These are phyloP conservation scores for Acleris emargana DNA, from an alignment of 2,888 invertebrate species.

Conservation along the genomic window DNA sequence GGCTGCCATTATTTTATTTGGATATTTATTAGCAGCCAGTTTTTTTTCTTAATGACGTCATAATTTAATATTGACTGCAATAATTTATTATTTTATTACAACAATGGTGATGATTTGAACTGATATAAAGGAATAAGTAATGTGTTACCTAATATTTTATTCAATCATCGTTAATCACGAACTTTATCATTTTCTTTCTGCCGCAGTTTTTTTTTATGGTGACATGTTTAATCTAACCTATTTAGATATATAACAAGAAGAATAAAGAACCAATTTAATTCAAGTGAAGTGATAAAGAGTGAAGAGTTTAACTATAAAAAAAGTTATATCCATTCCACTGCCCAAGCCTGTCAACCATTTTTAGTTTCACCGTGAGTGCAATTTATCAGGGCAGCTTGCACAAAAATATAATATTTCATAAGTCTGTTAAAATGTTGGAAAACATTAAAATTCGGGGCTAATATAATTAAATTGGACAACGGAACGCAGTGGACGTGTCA, in stretches of 20 bases:
- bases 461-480: constrained; percentile 70
- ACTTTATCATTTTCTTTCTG: too few relatives aligned
- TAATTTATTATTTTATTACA: too few relatives aligned
- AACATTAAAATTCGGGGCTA: constrained; percentile 60
- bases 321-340: neutral
- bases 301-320: neutral
- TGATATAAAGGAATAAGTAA: too few relatives aligned
- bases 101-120: too few relatives aligned
- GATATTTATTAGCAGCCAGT: neutral
- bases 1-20: constrained; percentile 16
- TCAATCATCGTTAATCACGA: too few relatives aligned
- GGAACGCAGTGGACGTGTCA: constrained; percentile 60
- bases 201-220: too few relatives aligned
- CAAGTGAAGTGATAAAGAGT: too few relatives aligned
- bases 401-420: constrained; percentile 32
- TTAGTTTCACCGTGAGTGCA: constrained; percentile 7
- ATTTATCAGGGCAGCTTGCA: constrained; percentile 20
- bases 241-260: too few relatives aligned
- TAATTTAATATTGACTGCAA: too few relatives aligned
- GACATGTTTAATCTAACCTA: too few relatives aligned
- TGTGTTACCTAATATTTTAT: too few relatives aligned
- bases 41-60: neutral
- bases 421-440: constrained; percentile 46
- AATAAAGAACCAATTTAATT: too few relatives aligned
- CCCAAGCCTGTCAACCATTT: constrained; percentile 6